phyloP scores from a whole-genome alignment of 2,888 invertebrate species.

The Notocelia uddmanniana region DNA sequence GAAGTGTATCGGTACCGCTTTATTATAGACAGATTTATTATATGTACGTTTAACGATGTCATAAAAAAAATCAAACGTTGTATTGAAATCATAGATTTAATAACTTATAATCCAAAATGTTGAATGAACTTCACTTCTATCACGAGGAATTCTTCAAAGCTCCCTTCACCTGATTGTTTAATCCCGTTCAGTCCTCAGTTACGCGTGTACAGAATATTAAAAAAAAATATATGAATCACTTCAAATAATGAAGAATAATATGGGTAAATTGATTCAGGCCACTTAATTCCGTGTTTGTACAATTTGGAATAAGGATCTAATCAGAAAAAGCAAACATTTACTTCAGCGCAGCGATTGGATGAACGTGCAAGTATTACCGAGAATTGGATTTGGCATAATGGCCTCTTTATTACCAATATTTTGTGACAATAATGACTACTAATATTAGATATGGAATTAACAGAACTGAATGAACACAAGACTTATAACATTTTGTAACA shows the following conservation, averaged over 20 bases:
- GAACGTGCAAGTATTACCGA: slow-evolving; percentile 52
- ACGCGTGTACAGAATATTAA: neutral
- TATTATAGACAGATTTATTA: too few species aligned
- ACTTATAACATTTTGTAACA: too few species aligned
- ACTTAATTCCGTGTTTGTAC: slow-evolving; percentile 46
- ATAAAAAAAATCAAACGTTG: too few species aligned
- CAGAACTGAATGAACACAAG: too few species aligned
- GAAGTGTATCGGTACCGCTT: too few species aligned
- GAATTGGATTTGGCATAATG: slow-evolving; percentile 41
- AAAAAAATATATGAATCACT: neutral
- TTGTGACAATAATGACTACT: slow-evolving; percentile 26
- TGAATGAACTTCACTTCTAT: too few species aligned
- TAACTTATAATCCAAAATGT: neutral
- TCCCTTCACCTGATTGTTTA: neutral
- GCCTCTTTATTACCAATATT: slow-evolving; percentile 29
- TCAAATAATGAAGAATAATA: slow-evolving; percentile 32
- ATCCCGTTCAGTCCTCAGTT: slow-evolving; percentile 4
- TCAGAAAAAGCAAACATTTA: slow-evolving; percentile 62
- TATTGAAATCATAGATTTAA: neutral
- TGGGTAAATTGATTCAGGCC: slow-evolving; percentile 32
- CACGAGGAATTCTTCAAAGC: neutral
- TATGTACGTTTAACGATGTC: too few species aligned
- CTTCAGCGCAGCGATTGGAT: slow-evolving; percentile 51
- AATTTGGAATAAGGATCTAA: slow-evolving; percentile 59
- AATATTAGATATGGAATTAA: slow-evolving; percentile 2